phyloP scores from a whole-genome alignment of 2,888 invertebrate genomes.

The Nephrotoma flavescens region DNA sequence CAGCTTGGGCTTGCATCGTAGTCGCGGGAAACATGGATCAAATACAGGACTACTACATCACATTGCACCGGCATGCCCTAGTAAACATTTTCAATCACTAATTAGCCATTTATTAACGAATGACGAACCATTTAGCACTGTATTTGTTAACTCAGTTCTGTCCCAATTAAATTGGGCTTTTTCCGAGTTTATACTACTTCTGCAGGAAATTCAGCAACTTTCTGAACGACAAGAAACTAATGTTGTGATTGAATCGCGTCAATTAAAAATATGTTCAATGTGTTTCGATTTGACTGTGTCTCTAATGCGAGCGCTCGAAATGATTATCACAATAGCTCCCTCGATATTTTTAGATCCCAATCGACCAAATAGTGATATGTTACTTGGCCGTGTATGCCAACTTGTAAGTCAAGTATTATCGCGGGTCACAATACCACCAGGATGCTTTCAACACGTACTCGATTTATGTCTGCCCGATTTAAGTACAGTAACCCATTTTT shows the following conservation, averaged over 20 bases:
- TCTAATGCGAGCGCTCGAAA: constrained; percentile 62
- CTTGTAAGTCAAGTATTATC: constrained; percentile 67
- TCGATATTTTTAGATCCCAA: constrained; percentile 47
- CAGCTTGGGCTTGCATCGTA: constrained; percentile 25
- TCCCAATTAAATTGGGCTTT: constrained; percentile 80
- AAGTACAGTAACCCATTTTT: constrained; percentile 51
- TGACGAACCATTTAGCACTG: constrained; percentile 48
- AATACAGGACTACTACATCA: constrained; percentile 31
- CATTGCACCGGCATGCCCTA: constrained; percentile 30
- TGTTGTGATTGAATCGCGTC: constrained; percentile 53
- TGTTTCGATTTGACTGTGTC: constrained; percentile 71
- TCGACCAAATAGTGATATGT: constrained; percentile 51
- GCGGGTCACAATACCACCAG: constrained; percentile 56
- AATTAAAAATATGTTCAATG: constrained; percentile 67
- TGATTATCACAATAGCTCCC: constrained; percentile 53
- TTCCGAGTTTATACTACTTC: constrained; percentile 70
- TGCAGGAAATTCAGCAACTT: constrained; percentile 62
- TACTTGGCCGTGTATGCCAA: constrained; percentile 55
- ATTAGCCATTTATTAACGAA: constrained; percentile 43
- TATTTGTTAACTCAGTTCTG: constrained; percentile 61
- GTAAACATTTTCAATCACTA: constrained; percentile 36
- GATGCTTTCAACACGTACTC: constrained; percentile 49
- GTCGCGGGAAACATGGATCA: constrained; percentile 28
- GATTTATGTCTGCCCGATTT: constrained; percentile 45
- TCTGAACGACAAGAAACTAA: constrained; percentile 38